Evolutionary conservation across 1,140 invertebrate species (phyloP).

Genomic region (Portunus trituberculatus): DNA sequence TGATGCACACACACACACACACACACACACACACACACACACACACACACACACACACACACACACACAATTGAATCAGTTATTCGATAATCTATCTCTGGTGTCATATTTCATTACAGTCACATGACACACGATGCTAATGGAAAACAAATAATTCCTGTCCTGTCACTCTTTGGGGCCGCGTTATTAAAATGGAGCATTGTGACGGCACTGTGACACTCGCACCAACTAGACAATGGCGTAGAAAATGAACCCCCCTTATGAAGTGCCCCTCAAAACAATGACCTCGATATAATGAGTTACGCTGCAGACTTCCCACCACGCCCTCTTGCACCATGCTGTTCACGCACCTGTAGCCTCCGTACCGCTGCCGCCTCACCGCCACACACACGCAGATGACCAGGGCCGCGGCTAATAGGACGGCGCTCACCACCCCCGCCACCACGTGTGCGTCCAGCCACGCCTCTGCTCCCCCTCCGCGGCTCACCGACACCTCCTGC

Average conservation of each 20-base stretch:
- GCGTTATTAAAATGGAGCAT: background rate
- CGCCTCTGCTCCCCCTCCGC: background rate
- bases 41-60: background rate
- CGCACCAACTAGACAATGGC: too few species aligned
- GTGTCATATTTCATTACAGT: background rate
- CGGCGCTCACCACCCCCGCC: slow-evolving; percentile 73
- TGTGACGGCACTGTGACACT: too few species aligned
- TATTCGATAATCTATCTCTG: background rate
- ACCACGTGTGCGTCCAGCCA: slow-evolving; percentile 75
- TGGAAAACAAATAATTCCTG: background rate
- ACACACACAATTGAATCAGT: background rate
- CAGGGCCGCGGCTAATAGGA: slow-evolving; percentile 69
- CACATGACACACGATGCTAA: background rate
- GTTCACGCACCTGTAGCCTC: slow-evolving; percentile 59
- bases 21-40: too few species aligned
- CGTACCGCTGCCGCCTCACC: slow-evolving; percentile 61
- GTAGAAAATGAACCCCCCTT: too few species aligned
- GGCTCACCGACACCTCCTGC: slow-evolving; percentile 67
- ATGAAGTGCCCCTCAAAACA: too few species aligned
- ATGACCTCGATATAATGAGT: too few species aligned
- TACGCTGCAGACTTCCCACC: too few species aligned
- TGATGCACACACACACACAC: background rate
- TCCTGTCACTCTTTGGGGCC: background rate
- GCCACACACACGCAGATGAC: slow-evolving; percentile 75
- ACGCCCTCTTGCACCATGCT: background rate